These are phyloP conservation scores for Aphrophora alni DNA, from an alignment of 2,888 invertebrate genomes.

Conservation along the genomic window DNA sequence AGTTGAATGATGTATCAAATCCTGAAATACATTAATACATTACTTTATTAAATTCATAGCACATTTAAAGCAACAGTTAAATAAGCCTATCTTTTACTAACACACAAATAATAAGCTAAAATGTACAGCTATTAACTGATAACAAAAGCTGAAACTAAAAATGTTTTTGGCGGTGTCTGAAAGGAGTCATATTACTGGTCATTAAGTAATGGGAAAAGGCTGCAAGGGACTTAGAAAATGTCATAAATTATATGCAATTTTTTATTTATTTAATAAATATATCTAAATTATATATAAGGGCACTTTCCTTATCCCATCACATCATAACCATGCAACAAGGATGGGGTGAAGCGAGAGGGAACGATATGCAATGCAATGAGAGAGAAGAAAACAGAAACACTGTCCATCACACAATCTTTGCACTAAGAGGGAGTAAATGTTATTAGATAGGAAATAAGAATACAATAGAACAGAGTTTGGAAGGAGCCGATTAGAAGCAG, in stretches of 20 bases:
- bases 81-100: background rate
- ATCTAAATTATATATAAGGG: slow-evolving; percentile 22
- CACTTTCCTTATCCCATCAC: slow-evolving; percentile 41
- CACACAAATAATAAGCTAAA: background rate
- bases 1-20: too few relatives aligned
- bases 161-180: background rate
- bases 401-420: too few relatives aligned
- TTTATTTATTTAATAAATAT: too few relatives aligned
- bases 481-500: slow-evolving; percentile 17
- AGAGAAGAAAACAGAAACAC: background rate
- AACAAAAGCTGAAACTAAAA: background rate
- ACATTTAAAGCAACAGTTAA: background rate
- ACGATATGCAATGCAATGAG: background rate
- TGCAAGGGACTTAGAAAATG: slow-evolving; percentile 15
- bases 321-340: slow-evolving; percentile 31
- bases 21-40: too few relatives aligned
- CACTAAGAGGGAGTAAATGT: background rate
- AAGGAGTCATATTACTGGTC: slow-evolving; percentile 27
- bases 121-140: background rate
- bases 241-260: background rate
- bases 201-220: slow-evolving; percentile 36
- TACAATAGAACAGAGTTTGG: background rate
- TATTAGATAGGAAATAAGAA: background rate
- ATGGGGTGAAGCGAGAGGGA: background rate
- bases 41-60: background rate